Conservation (phyloP, 92 coral and sea anemone species). For the Galaxea fascicularis region DNA sequence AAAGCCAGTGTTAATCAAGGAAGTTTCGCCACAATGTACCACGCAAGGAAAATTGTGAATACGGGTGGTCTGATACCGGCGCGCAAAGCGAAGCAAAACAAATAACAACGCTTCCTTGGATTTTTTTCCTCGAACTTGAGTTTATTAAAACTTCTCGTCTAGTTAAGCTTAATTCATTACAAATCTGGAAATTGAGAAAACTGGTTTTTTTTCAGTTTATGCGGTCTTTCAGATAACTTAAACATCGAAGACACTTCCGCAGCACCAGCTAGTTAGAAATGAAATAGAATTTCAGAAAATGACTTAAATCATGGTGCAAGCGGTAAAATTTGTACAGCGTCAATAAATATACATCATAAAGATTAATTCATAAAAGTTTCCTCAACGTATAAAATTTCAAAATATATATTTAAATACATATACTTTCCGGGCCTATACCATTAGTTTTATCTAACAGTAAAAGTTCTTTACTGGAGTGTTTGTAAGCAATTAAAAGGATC, state of each 20-base stretch:
- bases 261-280: conserved; percentile 52
- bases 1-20: conserved; percentile 42
- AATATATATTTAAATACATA: conserved; percentile 90
- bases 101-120: conserved; percentile 25
- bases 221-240: conserved; percentile 35
- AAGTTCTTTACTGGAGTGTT: conserved; percentile 70
- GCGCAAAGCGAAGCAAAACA: conserved; percentile 53
- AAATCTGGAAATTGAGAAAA: conserved; percentile 80
- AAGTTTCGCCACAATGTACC: conserved; percentile 32
- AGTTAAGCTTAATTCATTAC: conserved; percentile 88
- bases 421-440: conserved; percentile 66
- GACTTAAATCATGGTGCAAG: conserved; percentile 59
- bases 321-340: conserved; percentile 61
- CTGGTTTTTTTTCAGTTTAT: conserved; percentile 48
- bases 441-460: conserved; percentile 63
- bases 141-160: conserved; percentile 91
- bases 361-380: conserved; percentile 84
- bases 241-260: conserved; percentile 39
- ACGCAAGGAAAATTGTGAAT: conserved; percentile 49
- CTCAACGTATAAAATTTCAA: conserved; percentile 91
- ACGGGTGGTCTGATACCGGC: conserved; percentile 70
- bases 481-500: conserved; percentile 76
- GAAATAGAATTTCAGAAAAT: conserved; percentile 49
- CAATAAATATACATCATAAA: conserved; percentile 72
- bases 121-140: conserved; percentile 58